A percentile compares a stretch with the other conserved stretches of the same genome.
Conservation (phyloP, 2,888 invertebrate genomes). For the Drosophila birchii region DNA sequence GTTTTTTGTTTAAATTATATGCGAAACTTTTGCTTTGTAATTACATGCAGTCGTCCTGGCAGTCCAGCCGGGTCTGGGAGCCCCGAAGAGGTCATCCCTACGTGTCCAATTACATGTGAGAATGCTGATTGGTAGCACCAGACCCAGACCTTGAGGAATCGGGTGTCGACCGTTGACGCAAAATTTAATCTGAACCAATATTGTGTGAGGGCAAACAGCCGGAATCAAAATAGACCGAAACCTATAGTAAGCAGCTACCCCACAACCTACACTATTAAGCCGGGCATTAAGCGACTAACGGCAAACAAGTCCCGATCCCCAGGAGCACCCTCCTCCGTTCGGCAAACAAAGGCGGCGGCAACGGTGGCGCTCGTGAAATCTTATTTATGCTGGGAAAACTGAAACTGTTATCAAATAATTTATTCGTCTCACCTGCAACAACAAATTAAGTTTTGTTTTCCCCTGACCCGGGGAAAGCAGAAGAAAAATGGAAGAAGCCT, state of each 20-base stretch:
- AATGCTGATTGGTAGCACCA: slow-evolving; percentile 34
- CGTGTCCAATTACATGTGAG: slow-evolving; percentile 39
- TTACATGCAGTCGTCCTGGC: slow-evolving; percentile 60
- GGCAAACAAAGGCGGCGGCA: slow-evolving; percentile 31
- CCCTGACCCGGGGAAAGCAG: slow-evolving; percentile 24
- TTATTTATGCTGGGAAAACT: slow-evolving; percentile 64
- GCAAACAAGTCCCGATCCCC: slow-evolving; percentile 52
- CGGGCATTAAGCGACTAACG: slow-evolving; percentile 61
- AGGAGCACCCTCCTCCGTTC: slow-evolving; percentile 1
- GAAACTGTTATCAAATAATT: slow-evolving; percentile 78
- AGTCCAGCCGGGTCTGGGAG: background rate
- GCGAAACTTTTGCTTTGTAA: slow-evolving; percentile 75
- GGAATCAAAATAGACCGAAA: slow-evolving; percentile 57
- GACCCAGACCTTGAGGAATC: slow-evolving; percentile 1
- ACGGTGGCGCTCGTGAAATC: slow-evolving; percentile 55
- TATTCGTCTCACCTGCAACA: slow-evolving; percentile 77
- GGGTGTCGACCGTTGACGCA: slow-evolving; percentile 44
- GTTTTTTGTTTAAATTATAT: slow-evolving; percentile 70
- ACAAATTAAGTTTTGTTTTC: slow-evolving; percentile 75
- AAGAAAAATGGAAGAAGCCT: slow-evolving; percentile 16
- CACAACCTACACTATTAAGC: slow-evolving; percentile 68
- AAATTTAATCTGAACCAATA: slow-evolving; percentile 58
- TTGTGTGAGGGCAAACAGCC: slow-evolving; percentile 58
- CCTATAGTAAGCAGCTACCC: slow-evolving; percentile 31
- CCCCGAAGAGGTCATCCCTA: slow-evolving; percentile 27